Percentiles rank a stretch among this genome's conserved stretches.
Evolutionary conservation across 2,113 vertebrate species (phyloP).

Genomic region (Eulemur rufifrons): DNA sequence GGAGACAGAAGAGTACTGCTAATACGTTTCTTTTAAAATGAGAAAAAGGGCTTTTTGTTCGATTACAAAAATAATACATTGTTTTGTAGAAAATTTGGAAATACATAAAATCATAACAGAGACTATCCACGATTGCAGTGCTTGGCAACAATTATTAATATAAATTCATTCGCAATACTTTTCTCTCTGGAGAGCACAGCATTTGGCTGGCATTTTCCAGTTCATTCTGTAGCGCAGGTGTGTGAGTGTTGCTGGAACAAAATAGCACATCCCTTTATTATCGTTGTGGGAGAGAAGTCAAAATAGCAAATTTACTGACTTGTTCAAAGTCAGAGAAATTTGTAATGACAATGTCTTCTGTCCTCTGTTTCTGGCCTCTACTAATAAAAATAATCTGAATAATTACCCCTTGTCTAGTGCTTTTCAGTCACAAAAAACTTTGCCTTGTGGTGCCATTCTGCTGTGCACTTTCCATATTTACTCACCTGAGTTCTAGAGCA

Average conservation of each 20-base stretch:
- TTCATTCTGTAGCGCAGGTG: neutral
- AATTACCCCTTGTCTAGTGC: neutral
- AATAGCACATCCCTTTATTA: neutral
- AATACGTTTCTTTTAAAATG: neutral
- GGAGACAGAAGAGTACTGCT: neutral
- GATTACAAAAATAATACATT: neutral
- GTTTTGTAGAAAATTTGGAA: neutral
- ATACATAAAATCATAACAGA: neutral
- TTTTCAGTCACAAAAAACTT: neutral
- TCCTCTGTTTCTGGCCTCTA: neutral
- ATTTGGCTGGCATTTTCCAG: neutral
- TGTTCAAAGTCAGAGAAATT: neutral
- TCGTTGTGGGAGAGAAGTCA: neutral
- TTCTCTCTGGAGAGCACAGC: neutral
- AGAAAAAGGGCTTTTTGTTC: neutral
- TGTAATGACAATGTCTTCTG: neutral
- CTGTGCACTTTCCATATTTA: neutral
- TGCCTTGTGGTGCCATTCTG: neutral
- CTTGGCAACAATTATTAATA: neutral
- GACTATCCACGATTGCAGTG: neutral
- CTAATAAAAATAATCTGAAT: neutral
- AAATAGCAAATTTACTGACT: neutral
- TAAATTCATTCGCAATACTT: neutral
- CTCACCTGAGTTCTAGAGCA: neutral
- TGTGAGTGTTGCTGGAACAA: neutral